These are phyloP conservation scores for Siniperca chuatsi DNA, from an alignment of 2,113 vertebrate species.

Conservation along the genomic window DNA sequence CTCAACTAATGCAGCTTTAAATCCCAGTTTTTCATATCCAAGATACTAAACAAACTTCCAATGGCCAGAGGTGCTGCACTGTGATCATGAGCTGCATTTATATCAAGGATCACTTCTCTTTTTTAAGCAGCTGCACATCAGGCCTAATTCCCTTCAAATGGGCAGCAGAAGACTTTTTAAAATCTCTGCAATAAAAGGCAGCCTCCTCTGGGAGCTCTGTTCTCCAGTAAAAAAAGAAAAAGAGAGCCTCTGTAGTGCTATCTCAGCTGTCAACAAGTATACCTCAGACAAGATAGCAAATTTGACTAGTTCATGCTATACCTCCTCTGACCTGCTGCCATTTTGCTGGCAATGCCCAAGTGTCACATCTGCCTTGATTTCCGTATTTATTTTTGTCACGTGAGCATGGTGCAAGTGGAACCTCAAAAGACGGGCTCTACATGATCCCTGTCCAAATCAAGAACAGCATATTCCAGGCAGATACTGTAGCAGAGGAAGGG, in stretches of 20 bases:
- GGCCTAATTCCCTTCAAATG: conserved; percentile 92
- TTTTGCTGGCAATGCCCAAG: conserved; percentile 58
- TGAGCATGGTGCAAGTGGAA: conserved; percentile 62
- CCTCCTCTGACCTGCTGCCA: conserved; percentile 65
- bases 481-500: conserved; percentile 72
- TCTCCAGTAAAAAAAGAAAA: conserved; percentile 76
- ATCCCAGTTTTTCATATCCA: conserved; percentile 52
- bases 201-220: conserved; percentile 79
- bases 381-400: conserved; percentile 86
- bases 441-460: conserved; percentile 77
- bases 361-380: conserved; percentile 75
- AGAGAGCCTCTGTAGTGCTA: conserved; percentile 74
- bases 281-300: conserved; percentile 68
- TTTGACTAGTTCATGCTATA: conserved; percentile 56
- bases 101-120: conserved; percentile 89
- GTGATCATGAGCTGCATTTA: conserved; percentile 91
- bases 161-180: conserved; percentile 82
- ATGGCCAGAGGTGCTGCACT: conserved; percentile 81
- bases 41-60: conserved; percentile 83
- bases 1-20: conserved; percentile 51
- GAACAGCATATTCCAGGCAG: conserved; percentile 74
- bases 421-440: conserved; percentile 63
- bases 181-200: conserved; percentile 85
- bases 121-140: conserved; percentile 90
- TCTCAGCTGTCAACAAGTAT: conserved; percentile 67